These are phyloP conservation scores for Acromyrmex heyeri DNA, from an alignment of 1,140 invertebrate genomes.

Conservation along the genomic window DNA sequence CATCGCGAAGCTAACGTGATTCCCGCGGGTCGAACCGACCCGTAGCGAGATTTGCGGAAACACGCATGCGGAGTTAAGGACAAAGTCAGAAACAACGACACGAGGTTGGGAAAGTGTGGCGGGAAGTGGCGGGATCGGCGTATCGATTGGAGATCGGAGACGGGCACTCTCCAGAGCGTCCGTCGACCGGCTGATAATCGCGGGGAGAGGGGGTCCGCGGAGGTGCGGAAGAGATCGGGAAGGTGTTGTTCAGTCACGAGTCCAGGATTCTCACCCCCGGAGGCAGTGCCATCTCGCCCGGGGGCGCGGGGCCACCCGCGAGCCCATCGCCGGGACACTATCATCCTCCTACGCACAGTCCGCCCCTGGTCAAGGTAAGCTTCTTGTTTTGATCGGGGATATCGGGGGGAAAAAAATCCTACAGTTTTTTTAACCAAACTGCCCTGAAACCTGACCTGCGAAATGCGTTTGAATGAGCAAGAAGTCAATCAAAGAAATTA, in stretches of 20 bases:
- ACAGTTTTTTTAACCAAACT: neutral
- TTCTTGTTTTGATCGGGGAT: slow-evolving; percentile 5
- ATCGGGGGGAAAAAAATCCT: neutral
- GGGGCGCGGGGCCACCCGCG: slow-evolving; percentile 85
- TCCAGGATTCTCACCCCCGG: slow-evolving; percentile 87
- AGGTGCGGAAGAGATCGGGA: slow-evolving; percentile 81
- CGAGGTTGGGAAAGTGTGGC: slow-evolving; percentile 43
- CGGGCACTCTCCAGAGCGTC: neutral
- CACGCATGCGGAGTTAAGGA: slow-evolving; percentile 40
- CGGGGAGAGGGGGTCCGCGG: slow-evolving; percentile 75
- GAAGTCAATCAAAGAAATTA: neutral
- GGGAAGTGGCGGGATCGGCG: slow-evolving; percentile 40
- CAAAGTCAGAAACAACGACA: slow-evolving; percentile 19
- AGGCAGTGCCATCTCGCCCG: slow-evolving; percentile 84
- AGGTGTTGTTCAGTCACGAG: slow-evolving; percentile 86
- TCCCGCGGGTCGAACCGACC: neutral
- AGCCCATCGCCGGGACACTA: slow-evolving; percentile 83
- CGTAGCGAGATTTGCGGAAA: neutral
- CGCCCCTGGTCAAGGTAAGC: slow-evolving; percentile 85
- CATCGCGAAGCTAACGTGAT: neutral
- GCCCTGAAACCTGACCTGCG: neutral
- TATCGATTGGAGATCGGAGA: slow-evolving; percentile 46
- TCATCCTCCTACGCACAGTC: slow-evolving; percentile 82
- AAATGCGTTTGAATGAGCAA: neutral
- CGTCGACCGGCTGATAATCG: slow-evolving; percentile 30